Evolutionary conservation across 2,797 vertebrate species (phyloP).

Genomic region (Aldrovandia affinis): DNA sequence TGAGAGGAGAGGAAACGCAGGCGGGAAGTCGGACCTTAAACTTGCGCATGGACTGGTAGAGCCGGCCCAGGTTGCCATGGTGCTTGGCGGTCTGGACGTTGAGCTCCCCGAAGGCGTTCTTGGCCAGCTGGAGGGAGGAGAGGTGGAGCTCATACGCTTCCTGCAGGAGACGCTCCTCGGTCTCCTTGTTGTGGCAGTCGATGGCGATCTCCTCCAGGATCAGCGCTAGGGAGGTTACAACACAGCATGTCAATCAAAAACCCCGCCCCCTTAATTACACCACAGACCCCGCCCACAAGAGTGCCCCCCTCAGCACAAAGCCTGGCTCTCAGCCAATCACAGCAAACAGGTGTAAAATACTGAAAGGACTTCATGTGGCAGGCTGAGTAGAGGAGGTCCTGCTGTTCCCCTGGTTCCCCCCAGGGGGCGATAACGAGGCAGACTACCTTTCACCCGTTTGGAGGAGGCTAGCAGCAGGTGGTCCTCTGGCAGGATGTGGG

Average conservation of each 20-base stretch:
- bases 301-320: background rate
- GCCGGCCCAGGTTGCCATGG: slow-evolving; percentile 96
- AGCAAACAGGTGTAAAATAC: background rate
- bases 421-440: background rate
- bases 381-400: background rate
- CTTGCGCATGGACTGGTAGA: slow-evolving; percentile 99
- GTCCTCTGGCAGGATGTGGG: slow-evolving; percentile 98
- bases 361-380: background rate
- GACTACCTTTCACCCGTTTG: slow-evolving; percentile 97
- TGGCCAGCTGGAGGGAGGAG: slow-evolving; percentile 94
- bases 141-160: slow-evolving; percentile 98
- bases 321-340: slow-evolving; percentile 16
- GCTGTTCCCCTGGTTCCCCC: too few relatives aligned
- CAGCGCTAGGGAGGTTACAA: slow-evolving; percentile 73
- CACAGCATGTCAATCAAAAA: background rate
- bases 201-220: slow-evolving; percentile 99
- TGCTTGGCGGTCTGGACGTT: slow-evolving; percentile 99
- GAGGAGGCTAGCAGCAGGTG: slow-evolving; percentile 97
- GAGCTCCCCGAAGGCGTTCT: slow-evolving; percentile 98
- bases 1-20: background rate
- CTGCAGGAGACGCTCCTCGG: slow-evolving; percentile 94
- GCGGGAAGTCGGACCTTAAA: slow-evolving; percentile 83
- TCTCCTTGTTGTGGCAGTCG: slow-evolving; percentile 99
- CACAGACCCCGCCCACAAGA: background rate
- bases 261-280: background rate